phyloP scores from a whole-genome alignment of 2,113 vertebrate species.

The Coptodon rendalli region DNA sequence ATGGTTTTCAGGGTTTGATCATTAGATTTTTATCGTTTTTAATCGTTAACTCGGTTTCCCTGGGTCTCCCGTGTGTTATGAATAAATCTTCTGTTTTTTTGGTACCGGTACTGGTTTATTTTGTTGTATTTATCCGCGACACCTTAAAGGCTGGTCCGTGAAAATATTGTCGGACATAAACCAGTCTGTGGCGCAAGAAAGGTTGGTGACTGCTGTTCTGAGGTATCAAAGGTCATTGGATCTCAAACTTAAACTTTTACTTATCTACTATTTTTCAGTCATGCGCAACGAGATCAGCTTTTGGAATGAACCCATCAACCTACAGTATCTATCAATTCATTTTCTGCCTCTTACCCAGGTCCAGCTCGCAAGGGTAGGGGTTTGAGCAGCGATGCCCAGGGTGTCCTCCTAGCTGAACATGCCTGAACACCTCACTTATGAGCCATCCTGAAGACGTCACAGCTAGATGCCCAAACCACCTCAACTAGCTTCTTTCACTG shows the following conservation, averaged over 20 bases:
- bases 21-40: not conserved
- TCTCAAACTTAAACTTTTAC: not conserved
- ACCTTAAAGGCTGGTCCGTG: not conserved
- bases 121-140: not conserved
- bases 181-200: fast-evolving
- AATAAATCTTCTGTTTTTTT: not conserved
- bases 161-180: not conserved
- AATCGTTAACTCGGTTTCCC: not conserved
- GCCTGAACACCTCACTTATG: not conserved
- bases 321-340: not conserved
- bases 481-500: not conserved
- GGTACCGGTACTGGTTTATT: not conserved
- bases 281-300: not conserved
- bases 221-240: not conserved
- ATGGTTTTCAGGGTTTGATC: not conserved
- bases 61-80: not conserved
- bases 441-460: not conserved
- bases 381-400: not conserved
- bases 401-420: not conserved
- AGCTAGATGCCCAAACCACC: not conserved
- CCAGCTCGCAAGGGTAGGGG: fast-evolving
- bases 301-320: not conserved
- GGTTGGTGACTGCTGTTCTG: not conserved
- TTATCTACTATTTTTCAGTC: too few relatives aligned
- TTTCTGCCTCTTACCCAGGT: not conserved